Base-by-base conservation (phyloP, 2,888 invertebrate species). In the Thereva unica region DNA sequence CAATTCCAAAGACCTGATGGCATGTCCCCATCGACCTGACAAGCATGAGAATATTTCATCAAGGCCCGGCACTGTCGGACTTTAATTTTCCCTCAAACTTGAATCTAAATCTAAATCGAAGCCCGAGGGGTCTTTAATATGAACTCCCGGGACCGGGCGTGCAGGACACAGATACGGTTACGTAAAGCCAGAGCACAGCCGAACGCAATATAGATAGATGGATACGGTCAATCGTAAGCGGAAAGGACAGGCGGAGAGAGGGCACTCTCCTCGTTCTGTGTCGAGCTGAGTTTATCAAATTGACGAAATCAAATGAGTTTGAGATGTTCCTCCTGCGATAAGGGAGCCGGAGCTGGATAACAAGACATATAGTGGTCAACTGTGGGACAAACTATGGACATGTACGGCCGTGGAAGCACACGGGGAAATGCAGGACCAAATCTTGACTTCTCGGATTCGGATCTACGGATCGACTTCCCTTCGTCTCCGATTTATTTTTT, bases 251-350 rank as follows among this genome's bases (percentile, higher is more conserved):
- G 47, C 47, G 45, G 49, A 23, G 23, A 23, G 23, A 23, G 23
- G 23, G 23, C 1, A 23, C 23, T 23, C 56, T 44, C 38, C 49
- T 38, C 59, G 47, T 59, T 38, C 35, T 38, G 49, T 59, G 59
- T 59, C 47, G 59, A 40, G 47, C 64, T 50, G 64, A 63, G 65
- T 69, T 70, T 72, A 71, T 72, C 72, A 72, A 72, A 70, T 72
- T 71, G 71, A 70, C 72, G 71, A 70, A 70, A 72, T 72, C 71
- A 71, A 72, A 72, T 72, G 71, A 72, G 70, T 72, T 72, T 70
- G 64, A 72, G 72, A 72, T 72, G 70, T 72, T 72, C 72, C 69
- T 68, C 45, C 50, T 45, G 10, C 64, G 72, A 72, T 72, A 71
- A 71, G 67, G 23, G 53, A 64, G 64, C 42, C 44, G 42, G 23